A percentile compares a stretch with the other conserved stretches of the same genome.
Conservation (phyloP, 2,888 invertebrate genomes). For the Pristionchus arcanus region DNA sequence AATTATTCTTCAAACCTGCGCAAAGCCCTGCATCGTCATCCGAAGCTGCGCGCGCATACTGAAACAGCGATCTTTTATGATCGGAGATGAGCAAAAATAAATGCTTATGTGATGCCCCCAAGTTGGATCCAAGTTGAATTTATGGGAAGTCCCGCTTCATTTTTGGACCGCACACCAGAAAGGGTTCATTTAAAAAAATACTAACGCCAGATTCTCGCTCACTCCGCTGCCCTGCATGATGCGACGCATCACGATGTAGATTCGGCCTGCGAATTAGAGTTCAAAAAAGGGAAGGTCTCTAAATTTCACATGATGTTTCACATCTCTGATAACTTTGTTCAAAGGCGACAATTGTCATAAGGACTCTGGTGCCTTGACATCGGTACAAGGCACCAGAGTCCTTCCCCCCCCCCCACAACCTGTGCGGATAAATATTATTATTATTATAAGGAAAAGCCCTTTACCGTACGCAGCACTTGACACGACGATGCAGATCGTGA, state of each 20-base stretch:
- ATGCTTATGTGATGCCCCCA: too few species aligned
- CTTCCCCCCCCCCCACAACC: too few species aligned
- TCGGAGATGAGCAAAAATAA: neutral
- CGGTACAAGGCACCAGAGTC: too few species aligned
- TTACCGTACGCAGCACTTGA: neutral
- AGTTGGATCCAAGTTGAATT: too few species aligned
- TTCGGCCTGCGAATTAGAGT: neutral
- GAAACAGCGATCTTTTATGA: neutral
- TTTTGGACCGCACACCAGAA: neutral
- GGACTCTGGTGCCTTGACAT: too few species aligned
- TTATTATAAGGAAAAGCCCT: too few species aligned
- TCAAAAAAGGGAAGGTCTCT: too few species aligned
- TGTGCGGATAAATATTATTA: too few species aligned
- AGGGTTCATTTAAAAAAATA: neutral
- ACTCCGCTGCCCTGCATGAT: constrained; percentile 40
- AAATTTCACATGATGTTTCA: too few species aligned
- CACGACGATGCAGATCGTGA: neutral
- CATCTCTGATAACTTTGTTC: neutral
- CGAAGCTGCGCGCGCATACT: constrained; percentile 35
- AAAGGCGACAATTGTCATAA: neutral
- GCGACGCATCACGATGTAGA: constrained; percentile 28
- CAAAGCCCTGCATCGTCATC: constrained; percentile 37
- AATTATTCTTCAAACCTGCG: neutral
- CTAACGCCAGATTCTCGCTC: neutral
- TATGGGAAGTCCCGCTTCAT: neutral